phyloP scores from a whole-genome alignment of 1,140 invertebrate species.

The Rhopalosiphum maidis region DNA sequence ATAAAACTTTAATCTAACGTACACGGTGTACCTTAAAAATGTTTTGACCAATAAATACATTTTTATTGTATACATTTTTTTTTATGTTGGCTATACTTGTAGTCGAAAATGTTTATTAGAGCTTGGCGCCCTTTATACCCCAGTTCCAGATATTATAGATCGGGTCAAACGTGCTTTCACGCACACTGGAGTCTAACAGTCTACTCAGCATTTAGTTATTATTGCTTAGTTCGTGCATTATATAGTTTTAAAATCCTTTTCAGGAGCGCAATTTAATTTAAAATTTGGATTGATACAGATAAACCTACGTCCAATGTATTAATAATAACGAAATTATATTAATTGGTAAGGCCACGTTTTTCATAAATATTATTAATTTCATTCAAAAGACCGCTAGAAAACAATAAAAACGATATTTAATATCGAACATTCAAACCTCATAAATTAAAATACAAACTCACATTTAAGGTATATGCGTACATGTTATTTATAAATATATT shows the following conservation, averaged over 20 bases:
- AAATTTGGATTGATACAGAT: background rate
- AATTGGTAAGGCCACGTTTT: background rate
- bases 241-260: background rate
- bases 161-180: slow-evolving; percentile 6
- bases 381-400: background rate
- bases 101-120: slow-evolving; percentile 22
- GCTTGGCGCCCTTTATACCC: slow-evolving; percentile 49
- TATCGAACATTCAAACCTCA: background rate
- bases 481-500: background rate
- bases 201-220: background rate
- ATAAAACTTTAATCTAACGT: background rate
- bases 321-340: slow-evolving; percentile 4
- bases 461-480: background rate
- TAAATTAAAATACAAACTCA: background rate
- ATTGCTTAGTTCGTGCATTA: slow-evolving; percentile 15
- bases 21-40: background rate
- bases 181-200: background rate
- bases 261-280: background rate
- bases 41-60: background rate
- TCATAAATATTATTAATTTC: background rate
- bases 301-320: background rate
- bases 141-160: slow-evolving; percentile 55
- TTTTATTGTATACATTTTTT: background rate
- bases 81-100: slow-evolving; percentile 33
- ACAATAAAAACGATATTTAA: background rate